Percentiles rank a stretch among this genome's conserved stretches.
Evolutionary conservation across 2,113 vertebrate species (phyloP).

Genomic region (Anser brachyrhynchus): DNA sequence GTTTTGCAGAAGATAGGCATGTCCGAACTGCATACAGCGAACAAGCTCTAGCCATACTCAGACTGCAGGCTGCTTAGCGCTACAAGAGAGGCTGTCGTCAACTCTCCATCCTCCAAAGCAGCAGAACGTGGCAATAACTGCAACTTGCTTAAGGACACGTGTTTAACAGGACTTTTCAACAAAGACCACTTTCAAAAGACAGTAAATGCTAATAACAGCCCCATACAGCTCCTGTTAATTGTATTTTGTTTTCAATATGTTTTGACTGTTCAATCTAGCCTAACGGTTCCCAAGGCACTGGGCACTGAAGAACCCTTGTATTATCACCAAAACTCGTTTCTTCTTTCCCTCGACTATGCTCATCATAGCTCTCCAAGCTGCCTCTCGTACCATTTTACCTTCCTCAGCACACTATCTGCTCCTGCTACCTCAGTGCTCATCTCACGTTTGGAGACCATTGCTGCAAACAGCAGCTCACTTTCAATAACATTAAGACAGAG

Average conservation of each 20-base stretch:
- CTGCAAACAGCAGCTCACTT: not conserved
- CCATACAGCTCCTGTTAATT: not conserved
- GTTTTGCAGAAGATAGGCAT: not conserved
- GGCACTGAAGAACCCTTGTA: not conserved
- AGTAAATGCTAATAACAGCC: not conserved
- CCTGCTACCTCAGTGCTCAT: not conserved
- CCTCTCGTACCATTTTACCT: not conserved
- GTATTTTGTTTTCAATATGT: not conserved
- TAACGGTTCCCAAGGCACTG: not conserved
- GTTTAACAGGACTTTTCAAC: not conserved
- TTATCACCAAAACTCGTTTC: not conserved
- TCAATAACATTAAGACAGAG: not conserved
- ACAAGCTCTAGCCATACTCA: not conserved
- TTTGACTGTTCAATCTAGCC: not conserved
- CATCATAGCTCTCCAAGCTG: not conserved
- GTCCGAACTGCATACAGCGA: not conserved
- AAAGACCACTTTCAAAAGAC: not conserved
- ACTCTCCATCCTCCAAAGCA: not conserved
- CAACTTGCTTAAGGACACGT: not conserved
- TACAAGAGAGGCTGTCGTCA: not conserved
- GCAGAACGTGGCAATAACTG: not conserved
- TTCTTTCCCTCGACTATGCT: not conserved
- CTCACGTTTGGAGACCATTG: not conserved
- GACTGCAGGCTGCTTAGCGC: not conserved
- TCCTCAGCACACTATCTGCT: not conserved